These are phyloP conservation scores for Mormyrops attenuatus DNA, from an alignment of 2,797 vertebrate genomes.

Conservation along the genomic window DNA sequence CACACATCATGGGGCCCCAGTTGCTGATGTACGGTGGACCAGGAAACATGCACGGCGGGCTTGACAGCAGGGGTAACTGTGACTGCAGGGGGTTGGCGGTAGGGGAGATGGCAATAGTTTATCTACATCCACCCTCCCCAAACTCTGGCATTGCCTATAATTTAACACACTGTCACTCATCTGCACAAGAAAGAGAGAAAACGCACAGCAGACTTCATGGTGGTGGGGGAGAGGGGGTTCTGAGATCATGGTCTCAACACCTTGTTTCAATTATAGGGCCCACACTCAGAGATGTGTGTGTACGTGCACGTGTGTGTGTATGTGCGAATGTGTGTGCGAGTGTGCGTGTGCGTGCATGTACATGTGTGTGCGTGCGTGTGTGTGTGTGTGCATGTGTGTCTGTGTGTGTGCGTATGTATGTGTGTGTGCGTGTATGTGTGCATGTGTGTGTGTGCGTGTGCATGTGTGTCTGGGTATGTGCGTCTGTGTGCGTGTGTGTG, in stretches of 20 bases:
- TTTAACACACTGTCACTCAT: neutral
- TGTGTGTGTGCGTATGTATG: neutral
- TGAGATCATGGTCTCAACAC: slow-evolving; percentile 63
- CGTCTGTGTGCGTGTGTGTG: neutral
- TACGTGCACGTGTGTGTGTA: neutral
- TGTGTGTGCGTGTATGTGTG: slow-evolving; percentile 7
- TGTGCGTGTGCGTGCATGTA: neutral
- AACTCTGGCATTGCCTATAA: neutral
- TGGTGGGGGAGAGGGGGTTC: slow-evolving; percentile 2
- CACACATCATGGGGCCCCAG: neutral
- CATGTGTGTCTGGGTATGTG: slow-evolving; percentile 34
- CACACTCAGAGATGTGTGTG: slow-evolving; percentile 34
- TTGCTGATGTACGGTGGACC: too few relatives aligned
- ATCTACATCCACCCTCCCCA: neutral
- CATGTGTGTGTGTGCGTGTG: slow-evolving; percentile 21
- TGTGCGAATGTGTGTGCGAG: slow-evolving; percentile 31
- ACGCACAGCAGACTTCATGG: slow-evolving; percentile 9
- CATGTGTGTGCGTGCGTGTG: slow-evolving; percentile 27
- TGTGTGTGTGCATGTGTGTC: neutral
- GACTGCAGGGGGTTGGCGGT: neutral
- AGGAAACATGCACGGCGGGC: neutral
- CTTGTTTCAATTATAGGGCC: slow-evolving; percentile 70
- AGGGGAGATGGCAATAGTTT: neutral
- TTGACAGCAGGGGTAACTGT: neutral
- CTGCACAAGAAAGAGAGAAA: neutral